Base-by-base conservation (phyloP, 2,113 vertebrate genomes). In the Oncorhynchus gorbuscha region DNA sequence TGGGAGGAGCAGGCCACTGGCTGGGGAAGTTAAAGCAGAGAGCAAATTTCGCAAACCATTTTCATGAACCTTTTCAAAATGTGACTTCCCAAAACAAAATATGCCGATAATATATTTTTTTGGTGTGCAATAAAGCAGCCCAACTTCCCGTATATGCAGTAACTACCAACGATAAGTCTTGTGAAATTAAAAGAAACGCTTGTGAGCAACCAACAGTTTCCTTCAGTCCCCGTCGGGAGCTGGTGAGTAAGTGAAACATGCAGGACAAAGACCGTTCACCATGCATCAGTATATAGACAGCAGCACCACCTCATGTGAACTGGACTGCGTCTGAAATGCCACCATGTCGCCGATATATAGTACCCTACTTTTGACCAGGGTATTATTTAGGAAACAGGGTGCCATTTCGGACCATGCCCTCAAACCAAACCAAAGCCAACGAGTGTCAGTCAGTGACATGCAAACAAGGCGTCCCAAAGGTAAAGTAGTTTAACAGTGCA, bases 71-170 rank as follows among this genome's bases (percentile, higher is more conserved):
- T 26, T n/a, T 73, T n/a, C 11, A 76, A 51, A 58, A 8, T 11
- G 5, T 14, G 16, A 55, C 51, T 55, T 55, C 51, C 51, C 51
- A 18, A 18, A 18, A 55, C 69, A 26, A 80, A 79, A 74, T 71
- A 79, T 5, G 14, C 51, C 16, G 35, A 84, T 51, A 64, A 16
- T 24, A 24, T 24, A 24, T 24, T 26, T 16, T 45, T 76, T 82
- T 75, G 3, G 28, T 72, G 76, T 59, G 76, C 78, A 82, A 83
- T 83, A 82, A 82, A 81, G 83, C 85, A 84, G 93, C 88, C 76
- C 83, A 89, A 88, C 83, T 86, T 91, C 92, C 93, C 93, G 92
- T 92, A 92, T 92, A 92, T 92, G 91, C 92, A 92, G 89, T 88
- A 80, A 85, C 88, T 81, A 85, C 82, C 7, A 72, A 82, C 76